Percentiles rank a stretch among this genome's conserved stretches.
Conservation (phyloP, 2,888 invertebrate genomes). For the Cybosia mesomella region DNA sequence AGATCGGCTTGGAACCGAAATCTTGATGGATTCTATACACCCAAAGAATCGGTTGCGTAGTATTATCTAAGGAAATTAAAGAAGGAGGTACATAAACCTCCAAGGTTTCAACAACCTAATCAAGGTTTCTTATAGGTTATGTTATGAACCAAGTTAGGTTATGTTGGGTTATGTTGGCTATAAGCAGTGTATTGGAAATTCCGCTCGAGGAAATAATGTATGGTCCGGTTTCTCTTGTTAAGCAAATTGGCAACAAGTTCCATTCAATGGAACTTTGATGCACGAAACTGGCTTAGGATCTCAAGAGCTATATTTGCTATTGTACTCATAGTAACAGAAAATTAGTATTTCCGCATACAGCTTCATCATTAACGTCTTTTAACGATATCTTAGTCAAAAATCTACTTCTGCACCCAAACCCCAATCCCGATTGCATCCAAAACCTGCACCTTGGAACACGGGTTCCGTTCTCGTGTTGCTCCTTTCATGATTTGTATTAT, state of each 20-base stretch:
- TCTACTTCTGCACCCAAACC: neutral
- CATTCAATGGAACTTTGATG: constrained; percentile 12
- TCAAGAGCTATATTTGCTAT: neutral
- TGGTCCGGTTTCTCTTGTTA: constrained; percentile 19
- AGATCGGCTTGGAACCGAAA: too few relatives aligned
- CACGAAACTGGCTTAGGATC: constrained; percentile 21
- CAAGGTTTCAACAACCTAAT: too few relatives aligned
- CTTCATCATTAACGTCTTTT: neutral
- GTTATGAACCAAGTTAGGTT: too few relatives aligned
- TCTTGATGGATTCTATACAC: too few relatives aligned
- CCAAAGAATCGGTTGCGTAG: too few relatives aligned
- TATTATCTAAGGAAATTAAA: too few relatives aligned
- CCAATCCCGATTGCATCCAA: neutral
- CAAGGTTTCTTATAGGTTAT: too few relatives aligned
- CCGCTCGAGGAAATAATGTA: constrained; percentile 5
- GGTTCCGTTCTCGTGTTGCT: neutral
- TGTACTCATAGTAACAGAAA: neutral
- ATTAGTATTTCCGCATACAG: neutral
- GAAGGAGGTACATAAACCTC: too few relatives aligned
- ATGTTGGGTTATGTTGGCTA: too few relatives aligned
- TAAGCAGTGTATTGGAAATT: neutral
- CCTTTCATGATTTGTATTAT: neutral
- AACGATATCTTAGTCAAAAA: neutral
- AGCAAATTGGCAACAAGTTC: constrained; percentile 27
- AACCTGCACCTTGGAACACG: too few relatives aligned